Base-by-base conservation (phyloP, 2,113 vertebrate genomes). In the Zeus faber region DNA sequence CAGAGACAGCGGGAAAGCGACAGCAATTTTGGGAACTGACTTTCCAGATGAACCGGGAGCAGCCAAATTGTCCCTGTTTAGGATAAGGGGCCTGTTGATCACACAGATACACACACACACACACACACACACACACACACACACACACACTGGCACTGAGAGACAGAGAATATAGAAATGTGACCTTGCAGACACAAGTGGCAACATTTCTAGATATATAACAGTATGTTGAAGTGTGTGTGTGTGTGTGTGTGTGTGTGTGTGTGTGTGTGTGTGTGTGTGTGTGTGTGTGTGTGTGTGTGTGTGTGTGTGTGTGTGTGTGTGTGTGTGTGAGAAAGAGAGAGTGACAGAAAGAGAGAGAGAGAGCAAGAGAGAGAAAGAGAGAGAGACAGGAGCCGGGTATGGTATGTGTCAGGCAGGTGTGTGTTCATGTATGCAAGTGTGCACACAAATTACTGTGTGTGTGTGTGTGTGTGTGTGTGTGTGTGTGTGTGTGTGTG, bases 331-430 rank as follows among this genome's bases (percentile, higher is more conserved):
- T 33, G 21, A 13, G 44, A 24, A 5, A 24, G 68, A 65, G n/a
- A 59, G 59, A 40, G 66, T 70, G 67, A 67, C 62, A 62, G 37
- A 61, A 43, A 60, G 25, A 53, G 31, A 27, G 50, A 61, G 37
- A 43, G 45, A 16, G 22, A n/a, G 51, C 20, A 2, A 44, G 41
- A 22, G 45, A 65, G 53, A 54, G 46, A 65, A 55, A 64, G 20
- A 62, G 35, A 44, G 51, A 58, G 66, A 44, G 73, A 8, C n/a
- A 41, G n/a, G 33, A 14, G 31, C 1, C 9, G 9, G 31, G 31
- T 45, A 37, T 67, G 69, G 68, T 45, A 83, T 72, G 76, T 40
- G 53, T 59, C 55, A 58, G 67, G 65, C 61, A 75, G 70, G 72
- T 70, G 80, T 63, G 48, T 60, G 6, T 45, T 11, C 21, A 22